Base-by-base conservation (phyloP, 1,140 invertebrate genomes). In the Vollenhovia emeryi region DNA sequence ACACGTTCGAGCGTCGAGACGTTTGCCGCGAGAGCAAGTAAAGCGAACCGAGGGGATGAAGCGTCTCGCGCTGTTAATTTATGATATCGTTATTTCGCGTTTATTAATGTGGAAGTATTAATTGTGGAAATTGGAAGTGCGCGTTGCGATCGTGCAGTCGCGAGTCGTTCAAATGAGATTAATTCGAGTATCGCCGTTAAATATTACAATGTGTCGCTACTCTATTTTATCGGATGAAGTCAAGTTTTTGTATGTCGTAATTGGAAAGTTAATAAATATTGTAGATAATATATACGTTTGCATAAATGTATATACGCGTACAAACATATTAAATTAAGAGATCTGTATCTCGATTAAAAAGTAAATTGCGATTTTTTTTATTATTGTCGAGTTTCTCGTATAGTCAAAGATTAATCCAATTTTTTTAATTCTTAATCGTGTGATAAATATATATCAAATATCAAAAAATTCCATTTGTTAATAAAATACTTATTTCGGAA, bases 21-120 rank as follows among this genome's bases (percentile, higher is more conserved):
- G 33, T 40, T 64, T 30, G 60, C 21, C 9, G 13, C n/a, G 21
- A 64, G 13, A 64, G 60, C 33, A 64, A 64, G n/a, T 13, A 40
- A 40, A 64, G 21, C 21, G 9, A 36, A 21, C 21, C 21, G n/a
- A 36, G 18, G 13, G 33, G 21, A 64, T 64, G 40, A 64, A 40
- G 60, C 21, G 3, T 11, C 33, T 62, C 30, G n/a, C n/a, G 8
- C n/a, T 40, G 8, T 64, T 64, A 64, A 64, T 64, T 36, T 64
- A 64, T 64, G 33, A 64, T 40, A 64, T 62, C 30, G n/a, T 62
- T 64, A 62, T 62, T 62, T 62, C 21, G 13, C 13, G 33, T 40
- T 40, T 4, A 64, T 40, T 64, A 64, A 64, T 40, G 11, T 21
- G 4, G n/a, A 64, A 64, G 21, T 64, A 64, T 64, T 64, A 64